Evolutionary conservation across 2,797 vertebrate genomes (phyloP), one percentile per base, ranked within the genome.

Genomic region (Mycteria americana): DNA sequence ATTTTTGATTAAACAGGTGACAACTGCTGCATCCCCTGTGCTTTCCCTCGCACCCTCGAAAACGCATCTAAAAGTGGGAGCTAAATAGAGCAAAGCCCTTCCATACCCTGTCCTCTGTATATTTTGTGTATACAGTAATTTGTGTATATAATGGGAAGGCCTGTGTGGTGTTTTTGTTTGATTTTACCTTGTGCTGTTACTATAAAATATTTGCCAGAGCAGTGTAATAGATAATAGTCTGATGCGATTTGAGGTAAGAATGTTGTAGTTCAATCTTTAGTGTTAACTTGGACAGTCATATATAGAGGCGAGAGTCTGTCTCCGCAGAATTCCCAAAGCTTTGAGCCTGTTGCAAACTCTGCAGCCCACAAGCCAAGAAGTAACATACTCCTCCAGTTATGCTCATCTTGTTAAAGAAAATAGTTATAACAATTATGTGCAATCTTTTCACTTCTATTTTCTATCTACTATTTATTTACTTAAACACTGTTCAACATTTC

Each of bases 221-320:
- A 90, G 41, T 94, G 65, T 94, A 80, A 70, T 78, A 96, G 86
- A 92, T 94, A 95, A 96, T 74, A 94, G 80, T 74, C 60, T 85
- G 79, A 79, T 48, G 37, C 14, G n/a, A 92, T 92, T 85, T 97
- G 98, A 98, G 97, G 97, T 98, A 97, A 97, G 90, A 98, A 96
- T 84, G 95, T 96, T 98, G 96, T 94, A 78, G 96, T 92, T 91
- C 45, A 60, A 62, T 77, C 92, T 92, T 94, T 96, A 89, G 63
- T 54, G 60, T 97, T 96, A 95, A 94, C 81, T 97, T 96, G 90
- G 77, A 97, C 98, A 96, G 69, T 92, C 80, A 75, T 37, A 72
- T 78, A 90, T 63, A 88, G 18, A 93, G 80, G 79, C 24, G 76
- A 83, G 90, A 91, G 80, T 65, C 79, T 90, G 64, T 87, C 92